phyloP scores from a whole-genome alignment of 2,797 vertebrate genomes.

The Oryzias dopingdopingensis region DNA sequence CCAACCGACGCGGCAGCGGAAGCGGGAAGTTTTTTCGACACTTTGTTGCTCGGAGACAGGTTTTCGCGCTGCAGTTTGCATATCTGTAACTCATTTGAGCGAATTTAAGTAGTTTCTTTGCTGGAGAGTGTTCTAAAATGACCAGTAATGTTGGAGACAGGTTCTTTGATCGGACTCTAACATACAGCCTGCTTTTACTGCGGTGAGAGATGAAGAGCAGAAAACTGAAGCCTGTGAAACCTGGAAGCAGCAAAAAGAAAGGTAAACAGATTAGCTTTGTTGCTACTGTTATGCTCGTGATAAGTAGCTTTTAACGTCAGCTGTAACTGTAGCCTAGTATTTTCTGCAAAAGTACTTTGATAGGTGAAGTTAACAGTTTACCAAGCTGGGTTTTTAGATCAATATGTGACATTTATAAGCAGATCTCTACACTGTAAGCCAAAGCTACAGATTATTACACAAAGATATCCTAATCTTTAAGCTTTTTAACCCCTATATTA shows the following conservation, averaged over 20 bases:
- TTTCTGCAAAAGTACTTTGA: too few species aligned
- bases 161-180: not conserved
- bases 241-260: conserved; percentile 67
- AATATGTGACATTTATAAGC: too few species aligned
- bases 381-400: too few species aligned
- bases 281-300: conserved; percentile 35
- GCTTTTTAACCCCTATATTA: too few species aligned
- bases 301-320: conserved; percentile 21
- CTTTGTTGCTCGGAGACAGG: conserved; percentile 50
- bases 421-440: too few species aligned
- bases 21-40: conserved; percentile 52
- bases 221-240: conserved; percentile 51
- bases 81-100: conserved; percentile 18
- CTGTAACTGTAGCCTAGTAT: conserved; percentile 20
- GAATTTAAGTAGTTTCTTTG: conserved; percentile 20
- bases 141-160: not conserved
- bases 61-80: conserved; percentile 21
- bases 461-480: too few species aligned
- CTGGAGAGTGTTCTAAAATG: conserved; percentile 31
- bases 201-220: conserved; percentile 73
- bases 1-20: conserved; percentile 37
- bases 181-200: conserved; percentile 4
- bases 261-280: conserved; percentile 54
- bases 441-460: too few species aligned
- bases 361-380: too few species aligned